Evolutionary conservation across 1,140 invertebrate species (phyloP).

Genomic region (Metaphire vulgaris): DNA sequence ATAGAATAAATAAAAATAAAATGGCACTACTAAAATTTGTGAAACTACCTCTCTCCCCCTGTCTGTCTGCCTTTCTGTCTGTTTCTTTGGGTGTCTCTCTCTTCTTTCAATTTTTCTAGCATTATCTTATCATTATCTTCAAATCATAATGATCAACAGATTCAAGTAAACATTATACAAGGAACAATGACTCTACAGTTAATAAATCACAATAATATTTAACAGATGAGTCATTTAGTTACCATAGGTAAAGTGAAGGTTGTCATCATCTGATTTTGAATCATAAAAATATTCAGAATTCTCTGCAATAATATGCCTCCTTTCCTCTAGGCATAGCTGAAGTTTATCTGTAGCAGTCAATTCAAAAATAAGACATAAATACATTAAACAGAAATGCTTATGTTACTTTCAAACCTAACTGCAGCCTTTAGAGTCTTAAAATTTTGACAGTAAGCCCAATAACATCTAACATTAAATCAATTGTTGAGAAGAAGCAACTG

Average conservation of each 20-base stretch:
- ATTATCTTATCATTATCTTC: too few relatives aligned
- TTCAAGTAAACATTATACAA: too few relatives aligned
- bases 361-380: background rate
- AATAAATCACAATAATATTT: background rate
- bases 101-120: too few relatives aligned
- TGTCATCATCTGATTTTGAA: background rate
- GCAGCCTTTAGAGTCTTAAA: background rate
- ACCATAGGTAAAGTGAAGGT: background rate
- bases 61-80: too few relatives aligned
- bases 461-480: background rate
- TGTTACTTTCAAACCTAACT: background rate
- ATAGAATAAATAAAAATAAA: too few relatives aligned
- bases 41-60: too few relatives aligned
- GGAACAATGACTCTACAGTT: background rate
- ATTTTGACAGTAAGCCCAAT: too few relatives aligned
- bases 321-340: conserved; percentile 37
- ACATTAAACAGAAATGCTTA: background rate
- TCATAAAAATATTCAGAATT: conserved; percentile 13
- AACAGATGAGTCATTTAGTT: background rate
- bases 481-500: background rate
- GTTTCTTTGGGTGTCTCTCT: too few relatives aligned
- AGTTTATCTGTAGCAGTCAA: conserved; percentile 35
- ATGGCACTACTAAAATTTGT: too few relatives aligned
- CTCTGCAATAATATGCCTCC: conserved; percentile 34
- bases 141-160: too few relatives aligned